Evolutionary conservation across 2,797 vertebrate species (phyloP).

Genomic region (Orestias chungarensis): DNA sequence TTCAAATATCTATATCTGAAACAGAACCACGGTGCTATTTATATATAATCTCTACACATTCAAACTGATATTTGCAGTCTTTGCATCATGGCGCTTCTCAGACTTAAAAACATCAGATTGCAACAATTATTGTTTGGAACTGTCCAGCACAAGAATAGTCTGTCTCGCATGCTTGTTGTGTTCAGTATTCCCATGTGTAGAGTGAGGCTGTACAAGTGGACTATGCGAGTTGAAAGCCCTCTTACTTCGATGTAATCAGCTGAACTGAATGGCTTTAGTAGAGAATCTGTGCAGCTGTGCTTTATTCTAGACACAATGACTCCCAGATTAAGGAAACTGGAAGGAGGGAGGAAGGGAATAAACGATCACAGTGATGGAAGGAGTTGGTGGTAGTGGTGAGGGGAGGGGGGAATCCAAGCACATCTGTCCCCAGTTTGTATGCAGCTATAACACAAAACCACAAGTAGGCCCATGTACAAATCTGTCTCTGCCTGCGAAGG

Average conservation of each 20-base stretch:
- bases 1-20: not conserved
- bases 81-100: slow-evolving; percentile 20
- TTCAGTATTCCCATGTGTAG: slow-evolving; percentile 54
- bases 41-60: slow-evolving; percentile 3
- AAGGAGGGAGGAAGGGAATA: slow-evolving; percentile 42
- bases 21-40: not conserved
- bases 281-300: slow-evolving; percentile 77
- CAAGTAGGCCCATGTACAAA: slow-evolving; percentile 76
- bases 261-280: slow-evolving; percentile 72
- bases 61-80: slow-evolving; percentile 17
- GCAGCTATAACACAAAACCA: slow-evolving; percentile 73
- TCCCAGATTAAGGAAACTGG: slow-evolving; percentile 76
- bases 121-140: slow-evolving; percentile 60
- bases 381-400: slow-evolving; percentile 10
- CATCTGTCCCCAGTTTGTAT: slow-evolving; percentile 82
- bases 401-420: slow-evolving; percentile 60
- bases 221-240: slow-evolving; percentile 49
- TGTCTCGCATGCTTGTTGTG: slow-evolving; percentile 52
- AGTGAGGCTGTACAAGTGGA: slow-evolving; percentile 54
- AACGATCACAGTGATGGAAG: slow-evolving; percentile 27
- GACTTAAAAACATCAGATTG: slow-evolving; percentile 53
- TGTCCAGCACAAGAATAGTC: slow-evolving; percentile 42
- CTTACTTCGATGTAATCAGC: slow-evolving; percentile 71
- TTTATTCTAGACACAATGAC: slow-evolving; percentile 82
- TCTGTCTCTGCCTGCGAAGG: slow-evolving; percentile 69